A percentile compares a stretch with the other conserved stretches of the same genome.
phyloP scores from a whole-genome alignment of 2,113 vertebrate genomes.

The Coreoperca whiteheadi region DNA sequence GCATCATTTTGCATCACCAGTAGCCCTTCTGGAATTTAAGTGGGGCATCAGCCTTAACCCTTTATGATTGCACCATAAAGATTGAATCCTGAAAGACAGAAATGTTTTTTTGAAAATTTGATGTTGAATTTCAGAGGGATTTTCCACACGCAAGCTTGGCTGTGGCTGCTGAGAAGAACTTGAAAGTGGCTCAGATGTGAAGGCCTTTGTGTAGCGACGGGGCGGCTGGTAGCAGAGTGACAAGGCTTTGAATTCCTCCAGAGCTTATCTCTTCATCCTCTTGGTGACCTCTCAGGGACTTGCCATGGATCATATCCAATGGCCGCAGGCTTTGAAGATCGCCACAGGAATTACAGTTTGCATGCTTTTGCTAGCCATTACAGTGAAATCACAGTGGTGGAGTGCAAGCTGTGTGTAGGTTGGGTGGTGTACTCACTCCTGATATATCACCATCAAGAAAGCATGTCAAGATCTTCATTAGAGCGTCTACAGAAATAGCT shows the following conservation, averaged over 20 bases:
- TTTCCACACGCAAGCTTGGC: conserved; percentile 17
- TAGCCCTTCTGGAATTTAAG: conserved; percentile 6
- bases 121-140: conserved; percentile 33
- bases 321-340: conserved; percentile 60
- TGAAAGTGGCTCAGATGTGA: conserved; percentile 52
- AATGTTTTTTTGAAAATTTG: conserved; percentile 20
- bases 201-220: conserved; percentile 41
- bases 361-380: conserved; percentile 36
- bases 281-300: conserved; percentile 65
- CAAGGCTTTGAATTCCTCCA: conserved; percentile 71
- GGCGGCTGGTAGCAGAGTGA: conserved; percentile 44
- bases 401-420: conserved; percentile 23
- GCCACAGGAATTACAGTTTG: conserved; percentile 53
- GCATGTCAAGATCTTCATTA: conserved; percentile 67
- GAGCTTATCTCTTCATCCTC: conserved; percentile 73
- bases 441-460: conserved; percentile 57
- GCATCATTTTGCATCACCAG: conserved; percentile 21
- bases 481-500: conserved; percentile 66
- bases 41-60: background rate
- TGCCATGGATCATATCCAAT: conserved; percentile 59
- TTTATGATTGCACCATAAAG: conserved; percentile 11
- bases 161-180: conserved; percentile 32
- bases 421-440: conserved; percentile 20
- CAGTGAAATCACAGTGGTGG: conserved; percentile 29
- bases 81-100: conserved; percentile 8